Percentiles rank a stretch among this genome's conserved stretches.
Evolutionary conservation across 64 coral and sea anemone species (phyloP).

Genomic region (Acropora yongei): DNA sequence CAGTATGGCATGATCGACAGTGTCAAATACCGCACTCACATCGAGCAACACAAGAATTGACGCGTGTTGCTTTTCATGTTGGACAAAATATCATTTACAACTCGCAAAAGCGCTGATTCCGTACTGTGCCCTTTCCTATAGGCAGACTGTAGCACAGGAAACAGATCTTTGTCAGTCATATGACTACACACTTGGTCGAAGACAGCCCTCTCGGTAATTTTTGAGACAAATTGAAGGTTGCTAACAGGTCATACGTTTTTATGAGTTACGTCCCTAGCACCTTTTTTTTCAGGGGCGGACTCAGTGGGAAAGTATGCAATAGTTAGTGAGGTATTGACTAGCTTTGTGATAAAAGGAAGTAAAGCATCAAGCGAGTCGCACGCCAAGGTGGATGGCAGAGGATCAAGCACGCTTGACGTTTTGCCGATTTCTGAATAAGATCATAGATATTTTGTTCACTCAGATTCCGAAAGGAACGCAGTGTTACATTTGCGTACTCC

Average conservation of each 20-base stretch:
- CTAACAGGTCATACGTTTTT: slow-evolving; percentile 43
- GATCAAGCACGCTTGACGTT: slow-evolving; percentile 46
- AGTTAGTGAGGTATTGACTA: slow-evolving; percentile 15
- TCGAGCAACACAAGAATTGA: no score
- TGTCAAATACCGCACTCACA: no score
- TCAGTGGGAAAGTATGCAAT: slow-evolving; percentile 50
- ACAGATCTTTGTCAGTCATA: no score
- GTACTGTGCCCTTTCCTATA: no score
- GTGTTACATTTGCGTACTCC: no score
- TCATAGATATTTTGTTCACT: no score
- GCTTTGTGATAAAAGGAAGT: no score
- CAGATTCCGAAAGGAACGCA: no score
- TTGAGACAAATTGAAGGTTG: not conserved
- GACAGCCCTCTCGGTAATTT: slow-evolving; percentile 7
- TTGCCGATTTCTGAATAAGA: slow-evolving; percentile 1
- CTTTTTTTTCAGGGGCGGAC: not conserved
- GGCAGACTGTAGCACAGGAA: no score
- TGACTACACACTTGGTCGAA: slow-evolving; percentile 31
- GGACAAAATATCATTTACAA: slow-evolving; percentile 2
- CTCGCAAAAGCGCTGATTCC: not conserved
- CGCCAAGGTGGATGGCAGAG: no score
- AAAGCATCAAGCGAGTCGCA: no score
- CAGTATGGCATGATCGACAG: not conserved
- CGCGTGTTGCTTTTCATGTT: not conserved
- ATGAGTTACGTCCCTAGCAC: slow-evolving; percentile 16